These are phyloP conservation scores for Anabas testudineus DNA, from an alignment of 2,797 vertebrate species.

Conservation along the genomic window DNA sequence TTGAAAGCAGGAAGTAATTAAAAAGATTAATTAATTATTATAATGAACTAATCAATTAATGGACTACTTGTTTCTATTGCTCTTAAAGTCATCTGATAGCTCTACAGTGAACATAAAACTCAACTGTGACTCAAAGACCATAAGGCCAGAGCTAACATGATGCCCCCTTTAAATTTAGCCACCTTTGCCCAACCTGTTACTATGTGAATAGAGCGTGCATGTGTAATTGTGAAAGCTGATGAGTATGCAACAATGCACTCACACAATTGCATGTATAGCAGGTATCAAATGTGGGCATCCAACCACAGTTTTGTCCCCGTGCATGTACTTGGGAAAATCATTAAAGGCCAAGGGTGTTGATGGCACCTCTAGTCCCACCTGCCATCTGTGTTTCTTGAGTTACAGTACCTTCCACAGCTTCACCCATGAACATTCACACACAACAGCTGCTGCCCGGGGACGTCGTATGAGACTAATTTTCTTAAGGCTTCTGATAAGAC, in stretches of 20 bases:
- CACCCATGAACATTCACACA: conserved; percentile 47
- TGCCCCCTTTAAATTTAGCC: background rate
- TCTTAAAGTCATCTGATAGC: background rate
- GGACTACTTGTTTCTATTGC: too few relatives aligned
- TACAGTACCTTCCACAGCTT: conserved; percentile 58
- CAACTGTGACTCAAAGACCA: background rate
- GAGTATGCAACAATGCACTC: conserved; percentile 40
- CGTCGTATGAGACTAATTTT: conserved; percentile 62
- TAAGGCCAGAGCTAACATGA: background rate
- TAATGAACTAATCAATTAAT: too few relatives aligned
- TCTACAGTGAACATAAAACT: background rate
- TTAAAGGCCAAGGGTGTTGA: conserved; percentile 66
- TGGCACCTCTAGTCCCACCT: conserved; percentile 75
- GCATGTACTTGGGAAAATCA: conserved; percentile 50
- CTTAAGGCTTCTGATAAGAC: conserved; percentile 64
- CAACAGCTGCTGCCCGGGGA: conserved; percentile 63
- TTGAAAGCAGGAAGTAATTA: too few relatives aligned
- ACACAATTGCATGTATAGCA: conserved; percentile 39
- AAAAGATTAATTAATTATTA: too few relatives aligned
- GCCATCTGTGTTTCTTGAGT: conserved; percentile 72
- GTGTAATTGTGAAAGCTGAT: conserved; percentile 32
- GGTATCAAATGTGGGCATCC: conserved; percentile 48
- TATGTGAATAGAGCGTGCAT: background rate
- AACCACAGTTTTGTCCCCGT: conserved; percentile 21
- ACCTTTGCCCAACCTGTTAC: conserved; percentile 3